These are phyloP conservation scores for Clostera curtula DNA, from an alignment of 2,888 invertebrate genomes.

Conservation along the genomic window DNA sequence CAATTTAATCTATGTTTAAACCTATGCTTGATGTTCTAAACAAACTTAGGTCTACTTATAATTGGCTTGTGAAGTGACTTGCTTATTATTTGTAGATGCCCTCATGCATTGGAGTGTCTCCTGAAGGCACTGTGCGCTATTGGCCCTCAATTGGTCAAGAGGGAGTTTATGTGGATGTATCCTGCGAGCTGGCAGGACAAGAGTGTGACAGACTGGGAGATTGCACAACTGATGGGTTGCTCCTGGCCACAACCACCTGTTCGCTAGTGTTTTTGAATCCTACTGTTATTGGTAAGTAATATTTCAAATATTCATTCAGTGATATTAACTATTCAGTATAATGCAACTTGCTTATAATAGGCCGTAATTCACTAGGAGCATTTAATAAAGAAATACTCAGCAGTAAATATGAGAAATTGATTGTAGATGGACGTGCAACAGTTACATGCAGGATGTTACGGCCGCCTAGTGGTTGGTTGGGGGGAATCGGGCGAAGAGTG, in stretches of 20 bases:
- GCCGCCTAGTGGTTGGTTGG: slow-evolving; percentile 87
- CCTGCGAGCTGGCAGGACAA: slow-evolving; percentile 90
- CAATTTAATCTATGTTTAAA: no score
- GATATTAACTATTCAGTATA: no score
- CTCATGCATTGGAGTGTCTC: slow-evolving; percentile 93
- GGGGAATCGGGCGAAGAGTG: slow-evolving; percentile 88
- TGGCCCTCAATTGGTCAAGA: slow-evolving; percentile 95
- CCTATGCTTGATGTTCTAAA: no score
- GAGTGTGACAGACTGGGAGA: slow-evolving; percentile 86
- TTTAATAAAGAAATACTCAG: no score
- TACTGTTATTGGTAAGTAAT: slow-evolving; percentile 30
- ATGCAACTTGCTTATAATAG: no score
- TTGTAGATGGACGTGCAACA: slow-evolving; percentile 78
- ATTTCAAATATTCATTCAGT: no score
- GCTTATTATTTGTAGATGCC: slow-evolving; percentile 73
- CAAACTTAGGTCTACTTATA: neutral
- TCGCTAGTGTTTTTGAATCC: slow-evolving; percentile 77
- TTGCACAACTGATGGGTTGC: slow-evolving; percentile 82
- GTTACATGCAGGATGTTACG: slow-evolving; percentile 80
- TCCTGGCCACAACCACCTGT: slow-evolving; percentile 94
- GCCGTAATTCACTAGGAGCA: no score
- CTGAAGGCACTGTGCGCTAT: slow-evolving; percentile 92
- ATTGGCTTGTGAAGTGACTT: neutral
- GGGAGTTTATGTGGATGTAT: slow-evolving; percentile 87
- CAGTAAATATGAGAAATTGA: no score